Conservation (phyloP, 2,888 invertebrate genomes). For the Melanargia galathea region DNA sequence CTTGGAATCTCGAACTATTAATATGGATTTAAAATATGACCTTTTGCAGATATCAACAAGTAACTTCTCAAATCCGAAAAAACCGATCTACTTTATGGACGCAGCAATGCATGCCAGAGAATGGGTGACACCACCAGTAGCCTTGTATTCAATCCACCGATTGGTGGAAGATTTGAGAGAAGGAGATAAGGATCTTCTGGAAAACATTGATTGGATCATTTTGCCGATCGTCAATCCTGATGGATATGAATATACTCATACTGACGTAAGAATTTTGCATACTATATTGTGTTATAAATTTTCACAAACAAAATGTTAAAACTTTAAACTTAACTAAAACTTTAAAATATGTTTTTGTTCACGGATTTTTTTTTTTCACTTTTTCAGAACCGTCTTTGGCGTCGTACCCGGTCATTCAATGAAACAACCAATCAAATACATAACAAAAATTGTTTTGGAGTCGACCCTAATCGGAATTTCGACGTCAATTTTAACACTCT, state of each 20-base stretch:
- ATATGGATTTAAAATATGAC: background rate
- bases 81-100: conserved; percentile 79
- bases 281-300: background rate
- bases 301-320: background rate
- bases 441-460: conserved; percentile 48
- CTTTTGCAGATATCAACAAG: conserved; percentile 80
- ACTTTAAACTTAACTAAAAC: background rate
- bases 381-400: conserved; percentile 51
- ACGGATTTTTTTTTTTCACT: background rate
- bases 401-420: conserved; percentile 51
- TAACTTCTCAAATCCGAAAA: conserved; percentile 59
- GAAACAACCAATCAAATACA: conserved; percentile 41
- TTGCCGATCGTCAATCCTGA: conserved; percentile 87
- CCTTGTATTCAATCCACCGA: conserved; percentile 82
- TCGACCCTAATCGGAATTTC: conserved; percentile 57
- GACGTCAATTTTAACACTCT: conserved; percentile 50
- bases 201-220: conserved; percentile 84
- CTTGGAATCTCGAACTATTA: no score
- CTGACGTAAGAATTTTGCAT: conserved; percentile 51
- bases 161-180: conserved; percentile 75
- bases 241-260: conserved; percentile 85
- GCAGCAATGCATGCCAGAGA: conserved; percentile 85
- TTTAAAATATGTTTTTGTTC: background rate
- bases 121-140: conserved; percentile 85
- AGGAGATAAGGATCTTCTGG: conserved; percentile 68